Evolutionary conservation across 2,113 vertebrate genomes (phyloP).

Genomic region (Acanthochromis polyacanthus): DNA sequence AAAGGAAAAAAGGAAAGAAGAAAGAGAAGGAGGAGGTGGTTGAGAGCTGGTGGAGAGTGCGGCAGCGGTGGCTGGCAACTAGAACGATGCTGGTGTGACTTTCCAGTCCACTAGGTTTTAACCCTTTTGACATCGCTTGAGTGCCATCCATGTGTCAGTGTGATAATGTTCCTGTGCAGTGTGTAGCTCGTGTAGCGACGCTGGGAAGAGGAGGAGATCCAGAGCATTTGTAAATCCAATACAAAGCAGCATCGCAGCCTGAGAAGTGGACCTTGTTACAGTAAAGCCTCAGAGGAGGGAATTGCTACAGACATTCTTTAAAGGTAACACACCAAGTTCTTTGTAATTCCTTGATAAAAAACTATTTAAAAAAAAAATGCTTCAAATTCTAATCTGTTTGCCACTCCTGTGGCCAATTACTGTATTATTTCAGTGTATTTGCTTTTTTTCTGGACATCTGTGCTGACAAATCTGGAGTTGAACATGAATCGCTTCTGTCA

Average conservation of each 20-base stretch:
- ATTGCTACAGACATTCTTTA: conserved; percentile 52
- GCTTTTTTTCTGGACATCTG: conserved; percentile 46
- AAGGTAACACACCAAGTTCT: conserved; percentile 78
- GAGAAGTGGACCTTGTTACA: conserved; percentile 78
- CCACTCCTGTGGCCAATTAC: neutral
- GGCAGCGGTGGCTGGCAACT: conserved; percentile 83
- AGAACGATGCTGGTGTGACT: conserved; percentile 80
- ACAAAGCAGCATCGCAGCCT: conserved; percentile 76
- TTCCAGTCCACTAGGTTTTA: conserved; percentile 80
- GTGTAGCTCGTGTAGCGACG: conserved; percentile 65
- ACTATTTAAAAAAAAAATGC: neutral
- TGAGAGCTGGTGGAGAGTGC: conserved; percentile 72
- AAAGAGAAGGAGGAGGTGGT: conserved; percentile 79
- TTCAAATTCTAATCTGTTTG: conserved; percentile 30
- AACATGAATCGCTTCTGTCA: conserved; percentile 53
- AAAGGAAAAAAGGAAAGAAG: conserved; percentile 31
- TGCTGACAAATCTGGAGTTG: conserved; percentile 58
- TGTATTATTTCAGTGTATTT: conserved; percentile 1
- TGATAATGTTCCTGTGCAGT: conserved; percentile 56
- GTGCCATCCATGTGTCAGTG: conserved; percentile 73
- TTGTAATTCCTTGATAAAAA: conserved; percentile 34
- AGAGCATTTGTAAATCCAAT: conserved; percentile 68
- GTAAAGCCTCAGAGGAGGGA: conserved; percentile 79
- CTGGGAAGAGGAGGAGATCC: conserved; percentile 77
- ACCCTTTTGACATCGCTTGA: conserved; percentile 77